Percentiles rank a stretch among this genome's conserved stretches.
Evolutionary conservation across 2,797 vertebrate genomes (phyloP).

Genomic region (Arctocebus calabarensis): DNA sequence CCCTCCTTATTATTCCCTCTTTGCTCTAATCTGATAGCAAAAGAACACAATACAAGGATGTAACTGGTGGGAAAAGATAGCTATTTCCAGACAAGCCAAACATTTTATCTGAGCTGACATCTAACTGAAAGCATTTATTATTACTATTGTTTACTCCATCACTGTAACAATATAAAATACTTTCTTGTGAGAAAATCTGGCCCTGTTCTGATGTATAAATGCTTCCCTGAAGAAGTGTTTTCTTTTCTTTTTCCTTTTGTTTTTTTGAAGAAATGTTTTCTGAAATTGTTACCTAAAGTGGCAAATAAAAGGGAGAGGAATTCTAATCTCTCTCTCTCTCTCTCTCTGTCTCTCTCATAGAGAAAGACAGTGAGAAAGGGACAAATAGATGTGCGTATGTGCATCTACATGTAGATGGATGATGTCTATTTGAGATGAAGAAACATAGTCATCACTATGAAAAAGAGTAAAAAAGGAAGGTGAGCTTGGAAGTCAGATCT

Average conservation of each 20-base stretch:
- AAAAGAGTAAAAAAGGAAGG: slow-evolving; percentile 2
- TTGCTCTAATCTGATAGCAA: slow-evolving; percentile 67
- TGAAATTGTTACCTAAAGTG: slow-evolving; percentile 53
- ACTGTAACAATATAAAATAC: slow-evolving; percentile 48
- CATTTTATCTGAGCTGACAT: slow-evolving; percentile 60
- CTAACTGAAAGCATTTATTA: slow-evolving; percentile 72
- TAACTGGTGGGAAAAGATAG: slow-evolving; percentile 67
- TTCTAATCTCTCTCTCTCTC: background rate
- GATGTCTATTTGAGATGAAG: background rate
- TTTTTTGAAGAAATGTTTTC: slow-evolving; percentile 42
- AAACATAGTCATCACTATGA: background rate
- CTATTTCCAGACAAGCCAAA: slow-evolving; percentile 69
- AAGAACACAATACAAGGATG: slow-evolving; percentile 74
- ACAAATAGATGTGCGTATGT: background rate
- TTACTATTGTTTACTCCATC: slow-evolving; percentile 66
- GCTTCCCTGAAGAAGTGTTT: background rate
- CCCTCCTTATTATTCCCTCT: background rate
- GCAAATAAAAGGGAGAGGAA: slow-evolving; percentile 35
- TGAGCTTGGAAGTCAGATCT: background rate
- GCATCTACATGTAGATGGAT: background rate
- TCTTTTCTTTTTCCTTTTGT: no score
- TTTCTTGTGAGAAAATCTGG: slow-evolving; percentile 63
- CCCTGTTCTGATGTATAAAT: slow-evolving; percentile 58
- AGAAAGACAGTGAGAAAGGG: background rate
- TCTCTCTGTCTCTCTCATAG: background rate